Conservation (phyloP, 2,888 invertebrate species). For the Caenorhabditis doughertyi region DNA sequence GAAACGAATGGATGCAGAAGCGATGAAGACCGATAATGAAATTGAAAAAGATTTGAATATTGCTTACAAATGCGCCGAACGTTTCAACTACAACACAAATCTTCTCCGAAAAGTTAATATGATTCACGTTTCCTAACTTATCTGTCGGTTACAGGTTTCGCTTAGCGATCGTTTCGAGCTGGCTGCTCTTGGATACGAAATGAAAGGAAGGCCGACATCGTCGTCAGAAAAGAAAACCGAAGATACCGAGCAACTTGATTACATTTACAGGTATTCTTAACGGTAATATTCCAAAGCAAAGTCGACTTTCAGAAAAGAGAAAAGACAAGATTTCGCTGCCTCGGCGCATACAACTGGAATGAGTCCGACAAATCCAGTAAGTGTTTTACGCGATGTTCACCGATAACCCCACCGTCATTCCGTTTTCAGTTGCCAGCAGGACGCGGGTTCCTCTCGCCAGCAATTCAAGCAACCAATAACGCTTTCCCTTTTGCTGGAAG, state of each 20-base stretch:
- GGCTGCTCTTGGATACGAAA: conserved; percentile 42
- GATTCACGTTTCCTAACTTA: background rate
- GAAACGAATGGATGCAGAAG: conserved; percentile 29
- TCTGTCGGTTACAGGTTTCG: conserved; percentile 17
- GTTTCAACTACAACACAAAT: conserved; percentile 54
- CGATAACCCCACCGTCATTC: no score
- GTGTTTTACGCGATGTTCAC: no score
- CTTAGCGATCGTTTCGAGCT: conserved; percentile 54
- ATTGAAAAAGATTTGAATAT: conserved; percentile 55
- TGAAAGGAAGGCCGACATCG: conserved; percentile 23
- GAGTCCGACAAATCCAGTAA: conserved; percentile 40
- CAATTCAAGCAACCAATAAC: conserved; percentile 6
- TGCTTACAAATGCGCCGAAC: conserved; percentile 50
- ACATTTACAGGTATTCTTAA: conserved; percentile 34
- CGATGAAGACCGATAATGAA: conserved; percentile 27
- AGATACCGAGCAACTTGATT: background rate
- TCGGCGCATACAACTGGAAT: conserved; percentile 27
- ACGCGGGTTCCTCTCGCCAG: conserved; percentile 46
- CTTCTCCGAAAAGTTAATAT: conserved; percentile 40
- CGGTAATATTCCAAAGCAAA: background rate
- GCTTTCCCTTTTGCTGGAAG: conserved; percentile 4
- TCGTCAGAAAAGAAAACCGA: no score
- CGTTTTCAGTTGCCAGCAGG: conserved; percentile 42
- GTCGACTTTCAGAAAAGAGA: conserved; percentile 31
- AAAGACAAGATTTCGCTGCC: conserved; percentile 14